Conservation (phyloP, 1,140 invertebrate genomes). For the Drosophila willistoni region DNA sequence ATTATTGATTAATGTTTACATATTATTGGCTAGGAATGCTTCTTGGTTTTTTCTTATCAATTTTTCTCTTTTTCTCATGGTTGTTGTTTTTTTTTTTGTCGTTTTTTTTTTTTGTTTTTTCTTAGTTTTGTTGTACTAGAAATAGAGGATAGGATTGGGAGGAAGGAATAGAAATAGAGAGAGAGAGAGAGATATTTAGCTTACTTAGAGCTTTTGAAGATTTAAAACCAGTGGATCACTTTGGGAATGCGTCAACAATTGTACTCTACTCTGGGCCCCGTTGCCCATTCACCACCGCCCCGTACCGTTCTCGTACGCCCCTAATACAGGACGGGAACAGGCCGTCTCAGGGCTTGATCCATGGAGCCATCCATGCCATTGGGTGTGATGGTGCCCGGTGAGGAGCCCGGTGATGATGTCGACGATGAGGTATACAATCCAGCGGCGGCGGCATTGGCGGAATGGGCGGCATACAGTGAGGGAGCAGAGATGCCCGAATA, state of each 20-base stretch:
- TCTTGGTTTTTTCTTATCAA: conserved; percentile 33
- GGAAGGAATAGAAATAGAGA: conserved; percentile 9
- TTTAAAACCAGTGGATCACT: conserved; percentile 82
- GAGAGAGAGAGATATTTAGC: conserved; percentile 40
- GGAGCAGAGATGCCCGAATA: conserved; percentile 84
- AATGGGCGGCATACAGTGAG: conserved; percentile 83
- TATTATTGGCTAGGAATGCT: conserved; percentile 76
- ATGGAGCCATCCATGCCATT: conserved; percentile 75
- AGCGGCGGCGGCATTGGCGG: conserved; percentile 78
- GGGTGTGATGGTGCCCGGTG: conserved; percentile 78
- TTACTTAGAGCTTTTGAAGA: conserved; percentile 81
- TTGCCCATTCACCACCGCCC: conserved; percentile 13
- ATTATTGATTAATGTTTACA: conserved; percentile 56
- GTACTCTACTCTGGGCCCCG: conserved; percentile 76
- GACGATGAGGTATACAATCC: conserved; percentile 82
- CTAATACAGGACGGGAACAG: conserved; percentile 85
- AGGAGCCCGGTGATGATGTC: conserved; percentile 84
- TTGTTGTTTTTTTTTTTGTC: conserved; percentile 24
- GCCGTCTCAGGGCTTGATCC: conserved; percentile 84
- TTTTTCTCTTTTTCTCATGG: conserved; percentile 35
- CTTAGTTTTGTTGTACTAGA: conserved; percentile 70
- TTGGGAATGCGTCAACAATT: conserved; percentile 79
- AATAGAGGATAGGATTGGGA: conserved; percentile 35
- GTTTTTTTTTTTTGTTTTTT: conserved; percentile 23
- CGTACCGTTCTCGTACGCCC: neutral